Evolutionary conservation across 2,888 invertebrate species (phyloP), one percentile per base, ranked within the genome.

Genomic region (Polymixis lichenea): DNA sequence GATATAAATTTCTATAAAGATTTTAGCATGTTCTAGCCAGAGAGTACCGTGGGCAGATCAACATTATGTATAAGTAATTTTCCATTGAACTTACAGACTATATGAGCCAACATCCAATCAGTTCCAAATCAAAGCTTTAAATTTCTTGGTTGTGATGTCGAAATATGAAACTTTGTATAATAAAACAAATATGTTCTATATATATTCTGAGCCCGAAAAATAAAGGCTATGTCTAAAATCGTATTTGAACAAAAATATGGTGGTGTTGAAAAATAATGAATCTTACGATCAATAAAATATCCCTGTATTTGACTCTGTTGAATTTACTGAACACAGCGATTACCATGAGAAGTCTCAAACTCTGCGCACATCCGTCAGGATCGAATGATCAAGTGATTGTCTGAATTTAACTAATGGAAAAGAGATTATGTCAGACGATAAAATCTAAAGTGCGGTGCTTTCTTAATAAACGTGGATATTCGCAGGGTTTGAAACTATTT

Each of bases 261-360:
- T 90, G 90, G 90, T 88, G 90, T 91, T 92, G 89, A 91, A 91
- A 92, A 93, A 92, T 90, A 90, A 89, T 84, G 89, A 79, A 92
- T 90, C 88, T 93, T 92, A 93, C 91, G 91, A 92, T 95, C 89
- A 93, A 92, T 95, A 96, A 96, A 95, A 95, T 95, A 96, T 96
- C 96, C 96, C 96, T 96, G 96, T 96, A 96, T 96, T 93, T 93
- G 92, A 96, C 96, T 96, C 95, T 96, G 96, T 96, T 94, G 94
- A 93, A 93, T 95, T 94, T 93, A 92, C 91, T 95, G 95, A 95
- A 95, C 95, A 96, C 96, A 93, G 92, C 90, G 82, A 88, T 89
- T 91, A 91, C 92, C 92, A 90, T 90, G 87, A 89, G 86, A 86
- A 90, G 90, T 92, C 93, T 92, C 94, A 95, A 95, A 94, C 92